A percentile compares a stretch with the other conserved stretches of the same genome.
phyloP scores from a whole-genome alignment of 2,797 vertebrate genomes.

The Distichodus sexfasciatus region DNA sequence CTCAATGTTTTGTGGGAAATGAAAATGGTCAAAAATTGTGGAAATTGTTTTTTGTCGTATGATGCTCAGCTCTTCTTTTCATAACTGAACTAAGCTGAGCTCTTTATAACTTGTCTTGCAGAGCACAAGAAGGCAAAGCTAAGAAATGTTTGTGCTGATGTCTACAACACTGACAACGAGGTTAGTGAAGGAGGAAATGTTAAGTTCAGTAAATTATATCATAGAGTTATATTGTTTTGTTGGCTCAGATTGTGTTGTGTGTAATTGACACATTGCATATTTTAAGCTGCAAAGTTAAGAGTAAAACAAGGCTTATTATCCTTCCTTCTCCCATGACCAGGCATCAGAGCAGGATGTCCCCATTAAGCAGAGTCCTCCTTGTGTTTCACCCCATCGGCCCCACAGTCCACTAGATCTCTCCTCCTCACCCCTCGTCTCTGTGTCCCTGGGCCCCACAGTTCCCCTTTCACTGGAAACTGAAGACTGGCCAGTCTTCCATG shows the following conservation, averaged over 20 bases:
- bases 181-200: constrained; percentile 68
- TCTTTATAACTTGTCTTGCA: constrained; percentile 63
- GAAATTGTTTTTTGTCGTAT: too few species aligned
- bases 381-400: constrained; percentile 3
- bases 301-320: too few species aligned
- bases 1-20: too few species aligned
- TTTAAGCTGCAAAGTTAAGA: too few species aligned
- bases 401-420: neutral
- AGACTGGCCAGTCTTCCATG: too few species aligned
- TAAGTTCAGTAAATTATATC: neutral
- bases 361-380: neutral
- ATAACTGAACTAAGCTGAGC: constrained; percentile 34
- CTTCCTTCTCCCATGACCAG: too few species aligned
- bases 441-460: constrained; percentile 31
- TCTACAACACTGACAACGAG: constrained; percentile 65
- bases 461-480: constrained; percentile 35
- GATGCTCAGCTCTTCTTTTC: too few species aligned
- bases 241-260: too few species aligned
- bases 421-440: constrained; percentile 19
- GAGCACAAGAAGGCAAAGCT: constrained; percentile 69
- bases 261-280: too few species aligned
- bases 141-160: constrained; percentile 55
- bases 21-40: too few species aligned
- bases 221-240: neutral
- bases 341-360: too few species aligned